Evolutionary conservation across 2,797 vertebrate species (phyloP).

Genomic region (Crenichthys baileyi): DNA sequence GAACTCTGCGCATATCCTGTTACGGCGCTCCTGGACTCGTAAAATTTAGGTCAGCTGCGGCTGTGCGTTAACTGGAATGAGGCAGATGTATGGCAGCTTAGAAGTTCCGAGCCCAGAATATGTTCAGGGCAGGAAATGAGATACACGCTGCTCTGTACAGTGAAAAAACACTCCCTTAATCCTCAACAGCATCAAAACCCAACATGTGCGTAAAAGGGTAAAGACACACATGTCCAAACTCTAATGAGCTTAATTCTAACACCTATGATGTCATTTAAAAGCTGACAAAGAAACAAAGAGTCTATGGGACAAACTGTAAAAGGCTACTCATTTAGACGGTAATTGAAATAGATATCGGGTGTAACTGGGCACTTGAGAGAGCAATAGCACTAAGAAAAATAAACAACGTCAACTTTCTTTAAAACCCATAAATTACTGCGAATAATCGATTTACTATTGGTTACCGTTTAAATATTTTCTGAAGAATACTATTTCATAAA

Average conservation of each 20-base stretch:
- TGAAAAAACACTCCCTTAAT: constrained; percentile 14
- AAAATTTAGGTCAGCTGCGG: constrained; percentile 67
- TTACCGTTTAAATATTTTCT: too few relatives aligned
- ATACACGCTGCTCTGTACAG: constrained; percentile 16
- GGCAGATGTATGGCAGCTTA: constrained; percentile 68
- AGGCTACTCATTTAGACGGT: neutral
- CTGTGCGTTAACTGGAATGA: constrained; percentile 13
- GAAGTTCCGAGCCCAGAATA: constrained; percentile 43
- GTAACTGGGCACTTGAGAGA: neutral
- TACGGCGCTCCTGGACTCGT: constrained; percentile 2
- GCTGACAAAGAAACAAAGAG: neutral
- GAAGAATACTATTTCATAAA: neutral
- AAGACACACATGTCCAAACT: neutral
- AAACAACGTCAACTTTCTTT: neutral
- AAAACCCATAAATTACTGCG: neutral
- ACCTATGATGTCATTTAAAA: neutral
- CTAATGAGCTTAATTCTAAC: neutral
- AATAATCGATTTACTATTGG: neutral
- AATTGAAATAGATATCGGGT: neutral
- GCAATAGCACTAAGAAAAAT: neutral
- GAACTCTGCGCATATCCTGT: neutral
- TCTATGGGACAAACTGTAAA: neutral
- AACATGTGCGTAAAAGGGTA: neutral
- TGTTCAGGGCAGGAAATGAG: constrained; percentile 54
- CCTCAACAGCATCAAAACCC: neutral